phyloP scores from a whole-genome alignment of 2,888 invertebrate genomes.

The Drosophila infuscata region DNA sequence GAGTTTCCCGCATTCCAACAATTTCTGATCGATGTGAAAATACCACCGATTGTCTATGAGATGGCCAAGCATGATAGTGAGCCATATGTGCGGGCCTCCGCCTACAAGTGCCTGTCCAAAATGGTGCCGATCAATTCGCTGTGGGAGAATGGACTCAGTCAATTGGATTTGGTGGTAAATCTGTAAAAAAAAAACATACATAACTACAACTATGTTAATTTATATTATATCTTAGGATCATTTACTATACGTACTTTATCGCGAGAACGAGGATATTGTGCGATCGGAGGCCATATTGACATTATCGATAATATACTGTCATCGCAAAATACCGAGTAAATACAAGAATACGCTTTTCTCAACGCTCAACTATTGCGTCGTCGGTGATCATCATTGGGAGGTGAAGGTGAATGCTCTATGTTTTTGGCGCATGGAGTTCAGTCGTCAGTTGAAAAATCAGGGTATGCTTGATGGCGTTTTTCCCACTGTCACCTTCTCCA shows the following conservation, averaged over 20 bases:
- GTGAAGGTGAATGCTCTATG: slow-evolving; percentile 90
- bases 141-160: slow-evolving; percentile 88
- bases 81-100: slow-evolving; percentile 91
- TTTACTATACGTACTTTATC: slow-evolving; percentile 86
- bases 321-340: slow-evolving; percentile 87
- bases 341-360: slow-evolving; percentile 87
- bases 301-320: slow-evolving; percentile 88
- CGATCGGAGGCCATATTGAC: slow-evolving; percentile 90
- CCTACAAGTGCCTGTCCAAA: slow-evolving; percentile 89
- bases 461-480: slow-evolving; percentile 94
- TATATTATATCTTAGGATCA: slow-evolving; percentile 85
- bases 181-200: background rate
- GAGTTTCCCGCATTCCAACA: slow-evolving; percentile 92
- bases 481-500: slow-evolving; percentile 92
- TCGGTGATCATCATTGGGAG: slow-evolving; percentile 93
- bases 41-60: slow-evolving; percentile 88
- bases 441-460: slow-evolving; percentile 89
- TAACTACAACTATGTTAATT: background rate
- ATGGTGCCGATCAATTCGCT: slow-evolving; percentile 88
- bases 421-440: slow-evolving; percentile 90
- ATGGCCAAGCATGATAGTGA: slow-evolving; percentile 90
- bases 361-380: slow-evolving; percentile 88
- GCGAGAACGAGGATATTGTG: slow-evolving; percentile 92
- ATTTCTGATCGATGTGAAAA: slow-evolving; percentile 88
- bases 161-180: slow-evolving; percentile 88